Percentiles rank a stretch among this genome's conserved stretches.
phyloP scores from a whole-genome alignment of 2,113 vertebrate species.

The Callopanchax toddi region DNA sequence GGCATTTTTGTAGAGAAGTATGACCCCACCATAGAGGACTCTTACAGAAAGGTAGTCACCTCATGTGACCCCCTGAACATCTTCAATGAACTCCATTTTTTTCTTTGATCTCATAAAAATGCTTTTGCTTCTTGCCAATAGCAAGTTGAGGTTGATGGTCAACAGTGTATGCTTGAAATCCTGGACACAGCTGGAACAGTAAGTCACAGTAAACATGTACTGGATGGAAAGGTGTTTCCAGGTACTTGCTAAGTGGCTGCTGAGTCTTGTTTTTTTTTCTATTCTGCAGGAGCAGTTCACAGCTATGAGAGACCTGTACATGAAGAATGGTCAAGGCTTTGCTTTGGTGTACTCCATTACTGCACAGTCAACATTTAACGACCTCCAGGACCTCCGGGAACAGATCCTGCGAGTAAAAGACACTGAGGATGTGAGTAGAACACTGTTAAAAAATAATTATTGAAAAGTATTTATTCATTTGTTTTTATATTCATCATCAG shows the following conservation, averaged over 20 bases:
- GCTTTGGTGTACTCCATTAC: constrained; percentile 99
- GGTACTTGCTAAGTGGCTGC: neutral
- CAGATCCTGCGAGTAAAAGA: constrained; percentile 99
- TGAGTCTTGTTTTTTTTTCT: constrained; percentile 1
- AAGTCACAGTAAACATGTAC: constrained; percentile 60
- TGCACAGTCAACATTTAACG: constrained; percentile 98
- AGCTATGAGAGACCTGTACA: constrained; percentile 98
- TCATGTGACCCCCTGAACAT: neutral
- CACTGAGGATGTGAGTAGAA: constrained; percentile 94
- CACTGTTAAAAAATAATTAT: too few relatives aligned
- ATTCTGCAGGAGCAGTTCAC: constrained; percentile 93
- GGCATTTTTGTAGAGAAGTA: constrained; percentile 99
- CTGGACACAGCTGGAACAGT: constrained; percentile 98
- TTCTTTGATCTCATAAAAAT: neutral
- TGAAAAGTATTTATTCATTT: too few relatives aligned
- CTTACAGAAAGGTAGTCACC: constrained; percentile 94
- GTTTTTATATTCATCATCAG: neutral
- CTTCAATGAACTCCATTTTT: neutral
- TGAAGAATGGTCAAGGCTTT: constrained; percentile 99
- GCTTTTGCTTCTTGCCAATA: constrained; percentile 55
- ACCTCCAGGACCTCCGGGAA: constrained; percentile 96
- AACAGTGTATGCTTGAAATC: constrained; percentile 99
- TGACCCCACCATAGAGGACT: constrained; percentile 99
- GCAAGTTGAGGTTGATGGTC: constrained; percentile 99
- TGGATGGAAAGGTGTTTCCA: neutral